phyloP scores from a whole-genome alignment of 1,140 invertebrate species.

The Physella acuta region DNA sequence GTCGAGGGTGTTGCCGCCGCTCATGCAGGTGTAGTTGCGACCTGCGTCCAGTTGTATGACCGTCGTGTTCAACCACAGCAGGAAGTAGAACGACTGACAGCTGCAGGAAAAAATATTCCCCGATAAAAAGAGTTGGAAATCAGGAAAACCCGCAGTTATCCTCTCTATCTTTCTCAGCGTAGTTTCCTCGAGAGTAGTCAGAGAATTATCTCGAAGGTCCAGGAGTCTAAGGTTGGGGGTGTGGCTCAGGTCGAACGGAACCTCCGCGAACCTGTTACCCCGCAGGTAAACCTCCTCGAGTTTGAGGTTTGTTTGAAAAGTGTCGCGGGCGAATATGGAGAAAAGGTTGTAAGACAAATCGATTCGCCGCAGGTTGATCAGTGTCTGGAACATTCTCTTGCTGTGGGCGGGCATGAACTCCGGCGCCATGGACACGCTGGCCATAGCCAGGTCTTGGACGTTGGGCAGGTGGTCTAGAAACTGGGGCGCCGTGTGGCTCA shows the following conservation, averaged over 20 bases:
- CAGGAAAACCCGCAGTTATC: background rate
- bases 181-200: background rate
- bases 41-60: background rate
- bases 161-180: background rate
- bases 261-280: background rate
- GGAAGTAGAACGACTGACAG: background rate
- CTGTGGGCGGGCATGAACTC: slow-evolving; percentile 3
- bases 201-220: slow-evolving; percentile 7
- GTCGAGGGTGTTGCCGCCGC: background rate
- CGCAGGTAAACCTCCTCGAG: background rate
- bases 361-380: background rate
- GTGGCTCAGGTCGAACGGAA: slow-evolving; percentile 6
- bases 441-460: no score
- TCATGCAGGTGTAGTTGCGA: slow-evolving; percentile 3
- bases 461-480: background rate
- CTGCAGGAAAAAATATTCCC: slow-evolving; percentile 13
- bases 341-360: slow-evolving; percentile 12
- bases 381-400: background rate
- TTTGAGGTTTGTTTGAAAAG: background rate
- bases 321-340: background rate
- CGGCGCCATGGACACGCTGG: background rate
- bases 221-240: background rate
- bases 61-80: background rate
- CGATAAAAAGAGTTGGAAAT: background rate
- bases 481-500: background rate